Base-by-base conservation (phyloP, 2,113 vertebrate genomes). In the Clinocottus analis region DNA sequence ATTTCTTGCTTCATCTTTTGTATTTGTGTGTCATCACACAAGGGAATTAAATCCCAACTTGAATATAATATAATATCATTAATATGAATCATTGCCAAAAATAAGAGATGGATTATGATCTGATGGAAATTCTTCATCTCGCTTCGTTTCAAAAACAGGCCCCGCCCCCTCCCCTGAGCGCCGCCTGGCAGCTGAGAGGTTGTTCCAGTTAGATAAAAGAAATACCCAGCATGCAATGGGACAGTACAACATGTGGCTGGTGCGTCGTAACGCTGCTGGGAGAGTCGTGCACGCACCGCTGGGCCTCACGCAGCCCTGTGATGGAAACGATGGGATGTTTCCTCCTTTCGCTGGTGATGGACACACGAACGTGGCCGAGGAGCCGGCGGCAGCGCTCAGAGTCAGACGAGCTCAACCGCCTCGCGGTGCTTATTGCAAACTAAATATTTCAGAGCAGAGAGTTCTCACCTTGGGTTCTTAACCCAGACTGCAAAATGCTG, bases 171-270 rank as follows among this genome's bases (percentile, higher is more conserved):
- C 70, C 78, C 31, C 53, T 56, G 61, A 60, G 71, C 63, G 58
- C 31, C 67, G 58, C 69, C 55, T 77, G 84, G 75, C 82, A 82
- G 29, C 83, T 45, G 67, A 62, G n/a, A 25, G 73, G 70, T 67
- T 85, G 85, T 79, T 90, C 69, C 75, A 71, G 51, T 67, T 74
- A 87, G 67, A 89, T 80, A 82, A 77, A 84, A 59, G 41, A 85
- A 87, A 83, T 25, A 63, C 56, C 72, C 58, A 56, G 79, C 68
- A 79, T 71, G 63, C 55, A 75, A 63, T 88, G 62, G 74, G 66
- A 69, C 72, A 80, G 63, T 86, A 41, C 67, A 81, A 77, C 66
- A 72, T 79, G 81, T 87, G 80, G 83, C 79, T 72, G 73, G 61
- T 74, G 67, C 62, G 79, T 47, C 33, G 8, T 71, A 39, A 64